Evolutionary conservation across 2,113 vertebrate genomes (phyloP), one percentile per base, ranked within the genome.

Genomic region (Ameiurus melas): DNA sequence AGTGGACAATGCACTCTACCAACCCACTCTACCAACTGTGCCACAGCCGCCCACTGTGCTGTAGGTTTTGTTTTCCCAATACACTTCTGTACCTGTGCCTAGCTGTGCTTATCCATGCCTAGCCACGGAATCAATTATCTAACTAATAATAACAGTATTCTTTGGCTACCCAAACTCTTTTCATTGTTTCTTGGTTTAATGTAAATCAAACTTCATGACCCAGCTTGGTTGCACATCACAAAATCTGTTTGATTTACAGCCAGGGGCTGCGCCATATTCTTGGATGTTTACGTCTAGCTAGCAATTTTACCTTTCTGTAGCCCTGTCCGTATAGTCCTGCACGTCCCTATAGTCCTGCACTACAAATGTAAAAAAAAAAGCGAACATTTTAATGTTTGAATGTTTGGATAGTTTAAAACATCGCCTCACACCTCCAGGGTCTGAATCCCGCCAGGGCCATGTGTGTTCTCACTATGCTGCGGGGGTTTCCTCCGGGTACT

Each of bases 161-260:
- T 12, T 81, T 81, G 53, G 17, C 9, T 33, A 22, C 17, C 8
- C n/a, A 57, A 80, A 80, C 27, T 80, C 78, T 33, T 80, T 80
- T 80, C 2, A 33, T 57, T 57, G 16, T 55, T 10, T 19, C n/a
- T 7, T 80, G 13, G 51, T 10, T 80, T 33, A 80, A 47, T 19
- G 30, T 81, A 33, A 81, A 58, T 81, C n/a, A 77, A 47, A 77
- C 30, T 75, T 75, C 16, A 73, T 73, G 39, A 70, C 36, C 36
- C 36, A 27, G 39, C 43, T 47, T 47, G 43, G 20, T 27, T 30
- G 4, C n/a, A 57, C 30, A 36, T 58, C n/a, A 30, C 22, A 51
- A 78, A 27, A 30, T 14, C 17, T 55, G 51, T 30, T 33, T 30
- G 16, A 43, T 55, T 14, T 13, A 30, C 77, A 79, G 77, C 27